Evolutionary conservation across 1,140 invertebrate species (phyloP), one percentile per base, ranked within the genome.

Genomic region (Drosophila cardini): DNA sequence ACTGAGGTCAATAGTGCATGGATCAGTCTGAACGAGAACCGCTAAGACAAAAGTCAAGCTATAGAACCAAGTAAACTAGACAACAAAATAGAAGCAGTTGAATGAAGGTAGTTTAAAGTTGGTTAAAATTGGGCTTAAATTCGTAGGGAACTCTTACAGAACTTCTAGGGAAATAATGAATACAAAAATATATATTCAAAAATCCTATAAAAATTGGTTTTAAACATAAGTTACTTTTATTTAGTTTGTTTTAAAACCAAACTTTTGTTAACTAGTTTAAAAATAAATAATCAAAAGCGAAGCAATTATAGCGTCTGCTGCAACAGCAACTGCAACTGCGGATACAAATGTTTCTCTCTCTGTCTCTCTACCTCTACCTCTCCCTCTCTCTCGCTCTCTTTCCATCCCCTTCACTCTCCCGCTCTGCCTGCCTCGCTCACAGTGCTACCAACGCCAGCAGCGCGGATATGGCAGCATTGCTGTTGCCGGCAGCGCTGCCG

Each of bases 271-370:
- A 6, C 34, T 9, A 58, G 68, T 75, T 67, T 75, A 36, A 56
- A 55, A 72, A 60, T 6, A 68, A 76, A 79, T 76, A 72, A 79
- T 87, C 48, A 74, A 81, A 84, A 58, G 53, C 64, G 43, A 43
- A 65, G 80, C 84, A 89, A 89, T 83, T 90, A 89, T 64, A 89
- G 56, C 68, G 72, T 72, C 70, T 72, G 70, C 70, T 30, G 70
- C 69, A 64, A 64, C 60, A 16, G 48, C 43, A 53, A 52, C 42
- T 38, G 36, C 72, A 71, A 87, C 83, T 83, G 79, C 83, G 83
- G 83, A 87, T 87, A 84, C 76, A 86, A 75, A 18, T 57, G 38
- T 36, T 16, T 38, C 32, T 55, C 13, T 55, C 52, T 15, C 50
- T 36, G 21, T 26, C 21, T 26, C 21, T 26, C 2, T 5, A 26